These are phyloP conservation scores for Mactra quadrangularis DNA, from an alignment of 1,140 invertebrate species.

Conservation along the genomic window DNA sequence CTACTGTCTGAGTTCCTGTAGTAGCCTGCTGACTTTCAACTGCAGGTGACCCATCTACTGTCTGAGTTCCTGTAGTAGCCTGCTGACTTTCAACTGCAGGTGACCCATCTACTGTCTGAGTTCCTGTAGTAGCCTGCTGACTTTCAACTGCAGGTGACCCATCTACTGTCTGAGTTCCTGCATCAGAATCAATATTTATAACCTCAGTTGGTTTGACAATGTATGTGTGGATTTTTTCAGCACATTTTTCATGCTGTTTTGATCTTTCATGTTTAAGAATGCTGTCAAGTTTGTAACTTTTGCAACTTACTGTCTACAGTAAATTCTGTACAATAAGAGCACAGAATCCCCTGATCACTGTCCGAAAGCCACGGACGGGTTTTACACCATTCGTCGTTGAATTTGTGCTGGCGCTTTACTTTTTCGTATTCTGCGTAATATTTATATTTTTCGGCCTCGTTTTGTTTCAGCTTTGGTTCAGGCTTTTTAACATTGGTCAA, in stretches of 20 bases:
- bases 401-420: not conserved
- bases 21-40: too few species aligned
- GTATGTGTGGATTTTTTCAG: not conserved
- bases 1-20: too few species aligned
- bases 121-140: too few species aligned
- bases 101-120: too few species aligned
- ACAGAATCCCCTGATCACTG: not conserved
- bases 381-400: not conserved
- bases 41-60: too few species aligned
- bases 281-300: conserved; percentile 2
- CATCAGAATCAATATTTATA: too few species aligned
- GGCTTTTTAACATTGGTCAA: not conserved
- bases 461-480: not conserved
- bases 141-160: too few species aligned
- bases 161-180: too few species aligned
- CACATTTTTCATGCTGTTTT: not conserved
- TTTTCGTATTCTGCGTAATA: not conserved
- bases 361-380: not conserved
- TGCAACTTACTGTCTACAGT: not conserved
- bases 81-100: too few species aligned
- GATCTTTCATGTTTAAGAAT: conserved; percentile 6
- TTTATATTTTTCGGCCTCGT: not conserved
- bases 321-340: not conserved
- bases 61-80: too few species aligned
- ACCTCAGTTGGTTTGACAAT: too few species aligned